Conservation (phyloP, 1,140 invertebrate genomes). For the Solenopsis fugax region DNA sequence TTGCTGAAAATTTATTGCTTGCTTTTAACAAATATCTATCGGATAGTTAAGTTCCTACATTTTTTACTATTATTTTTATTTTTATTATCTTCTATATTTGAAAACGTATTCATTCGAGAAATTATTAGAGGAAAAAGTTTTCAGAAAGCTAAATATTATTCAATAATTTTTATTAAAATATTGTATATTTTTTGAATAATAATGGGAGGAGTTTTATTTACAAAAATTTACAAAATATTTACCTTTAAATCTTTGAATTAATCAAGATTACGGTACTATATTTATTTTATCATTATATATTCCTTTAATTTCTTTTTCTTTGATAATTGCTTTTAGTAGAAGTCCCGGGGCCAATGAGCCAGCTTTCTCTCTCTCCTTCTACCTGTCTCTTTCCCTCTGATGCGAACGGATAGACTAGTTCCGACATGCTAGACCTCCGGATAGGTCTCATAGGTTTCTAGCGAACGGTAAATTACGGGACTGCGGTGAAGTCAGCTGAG, state of each 20-base stretch:
- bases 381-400: background rate
- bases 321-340: slow-evolving; percentile 1
- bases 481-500: slow-evolving; percentile 69
- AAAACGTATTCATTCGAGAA: background rate
- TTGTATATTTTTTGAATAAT: slow-evolving; percentile 5
- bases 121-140: background rate
- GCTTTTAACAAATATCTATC: background rate
- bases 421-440: slow-evolving; percentile 35
- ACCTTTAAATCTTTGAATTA: background rate
- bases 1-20: background rate
- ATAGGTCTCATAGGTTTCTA: slow-evolving; percentile 52
- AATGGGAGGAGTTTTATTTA: background rate
- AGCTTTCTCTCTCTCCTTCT: background rate
- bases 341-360: background rate
- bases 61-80: background rate
- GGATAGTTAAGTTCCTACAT: background rate
- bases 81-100: background rate
- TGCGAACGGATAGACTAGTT: slow-evolving; percentile 40
- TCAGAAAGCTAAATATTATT: background rate
- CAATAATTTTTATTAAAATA: background rate
- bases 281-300: background rate
- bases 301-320: background rate
- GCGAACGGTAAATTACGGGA: slow-evolving; percentile 64
- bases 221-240: background rate
- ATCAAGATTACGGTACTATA: background rate